These are phyloP conservation scores for Sciaenops ocellatus DNA, from an alignment of 2,797 vertebrate species.

Conservation along the genomic window DNA sequence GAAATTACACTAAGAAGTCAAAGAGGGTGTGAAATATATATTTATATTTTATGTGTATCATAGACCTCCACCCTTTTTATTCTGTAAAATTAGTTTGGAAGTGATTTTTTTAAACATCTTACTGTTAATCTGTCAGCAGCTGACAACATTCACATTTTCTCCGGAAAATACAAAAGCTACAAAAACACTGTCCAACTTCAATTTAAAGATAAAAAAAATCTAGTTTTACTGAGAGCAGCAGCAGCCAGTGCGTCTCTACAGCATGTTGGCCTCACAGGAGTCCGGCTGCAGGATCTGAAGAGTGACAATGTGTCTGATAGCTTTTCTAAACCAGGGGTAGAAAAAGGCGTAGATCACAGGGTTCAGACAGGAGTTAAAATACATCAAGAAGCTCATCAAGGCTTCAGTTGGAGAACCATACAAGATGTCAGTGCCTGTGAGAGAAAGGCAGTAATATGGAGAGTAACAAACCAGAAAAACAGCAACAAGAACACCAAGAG, in stretches of 20 bases:
- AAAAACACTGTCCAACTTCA: no score
- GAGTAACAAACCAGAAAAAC: constrained; percentile 25
- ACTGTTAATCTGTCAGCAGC: no score
- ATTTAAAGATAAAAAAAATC: no score
- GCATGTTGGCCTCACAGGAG: constrained; percentile 22
- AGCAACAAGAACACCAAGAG: constrained; percentile 4
- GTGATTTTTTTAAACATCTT: no score
- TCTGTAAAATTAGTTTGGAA: no score
- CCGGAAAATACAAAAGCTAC: no score
- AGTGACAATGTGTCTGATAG: constrained; percentile 9
- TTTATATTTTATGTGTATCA: no score
- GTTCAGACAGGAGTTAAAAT: constrained; percentile 34
- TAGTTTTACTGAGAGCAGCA: no score
- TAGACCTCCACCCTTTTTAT: no score
- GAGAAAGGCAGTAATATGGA: neutral
- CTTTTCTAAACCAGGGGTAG: constrained; percentile 35
- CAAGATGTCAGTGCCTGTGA: neutral
- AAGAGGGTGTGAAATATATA: no score
- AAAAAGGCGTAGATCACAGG: constrained; percentile 6
- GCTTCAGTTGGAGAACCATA: neutral
- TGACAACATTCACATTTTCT: no score
- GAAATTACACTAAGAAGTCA: no score
- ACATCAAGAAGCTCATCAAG: neutral
- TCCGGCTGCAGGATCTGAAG: constrained; percentile 31
- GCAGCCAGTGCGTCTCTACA: neutral